Conservation (phyloP, 2,797 vertebrate genomes). For the Sus cebifrons region DNA sequence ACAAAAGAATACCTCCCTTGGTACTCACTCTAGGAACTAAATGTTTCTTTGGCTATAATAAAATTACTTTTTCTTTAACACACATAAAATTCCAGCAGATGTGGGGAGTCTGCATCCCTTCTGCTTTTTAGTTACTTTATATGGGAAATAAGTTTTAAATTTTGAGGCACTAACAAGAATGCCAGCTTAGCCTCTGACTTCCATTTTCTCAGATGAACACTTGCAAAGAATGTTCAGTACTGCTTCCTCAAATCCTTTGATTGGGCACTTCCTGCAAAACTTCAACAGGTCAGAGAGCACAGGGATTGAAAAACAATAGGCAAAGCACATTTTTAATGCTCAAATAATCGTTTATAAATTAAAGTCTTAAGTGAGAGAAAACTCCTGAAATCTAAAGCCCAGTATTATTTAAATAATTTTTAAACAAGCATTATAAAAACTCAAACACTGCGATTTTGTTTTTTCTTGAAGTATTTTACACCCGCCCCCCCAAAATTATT, state of each 20-base stretch:
- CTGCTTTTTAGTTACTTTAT: slow-evolving; percentile 63
- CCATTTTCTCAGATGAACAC: slow-evolving; percentile 73
- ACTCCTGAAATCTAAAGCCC: slow-evolving; percentile 64
- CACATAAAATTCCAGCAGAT: neutral
- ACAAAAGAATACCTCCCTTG: slow-evolving; percentile 65
- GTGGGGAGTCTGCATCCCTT: slow-evolving; percentile 56
- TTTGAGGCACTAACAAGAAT: slow-evolving; percentile 65
- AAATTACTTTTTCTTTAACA: slow-evolving; percentile 66
- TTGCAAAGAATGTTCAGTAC: slow-evolving; percentile 61
- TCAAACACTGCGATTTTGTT: slow-evolving; percentile 27
- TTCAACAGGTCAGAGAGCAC: slow-evolving; percentile 81
- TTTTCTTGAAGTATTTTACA: slow-evolving; percentile 64
- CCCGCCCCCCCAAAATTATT: neutral
- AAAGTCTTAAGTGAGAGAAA: slow-evolving; percentile 68
- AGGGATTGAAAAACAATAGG: slow-evolving; percentile 66
- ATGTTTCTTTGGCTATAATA: slow-evolving; percentile 33
- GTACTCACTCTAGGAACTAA: slow-evolving; percentile 63
- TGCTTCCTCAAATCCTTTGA: slow-evolving; percentile 63
- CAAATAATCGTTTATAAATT: slow-evolving; percentile 75
- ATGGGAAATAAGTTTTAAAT: slow-evolving; percentile 64
- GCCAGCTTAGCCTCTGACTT: slow-evolving; percentile 40
- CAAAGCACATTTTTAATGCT: slow-evolving; percentile 79
- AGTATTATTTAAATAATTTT: slow-evolving; percentile 58
- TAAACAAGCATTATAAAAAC: slow-evolving; percentile 42
- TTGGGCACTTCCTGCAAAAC: slow-evolving; percentile 76